Base-by-base conservation (phyloP, 2,888 invertebrate species). In the Augochlorella aurata region DNA sequence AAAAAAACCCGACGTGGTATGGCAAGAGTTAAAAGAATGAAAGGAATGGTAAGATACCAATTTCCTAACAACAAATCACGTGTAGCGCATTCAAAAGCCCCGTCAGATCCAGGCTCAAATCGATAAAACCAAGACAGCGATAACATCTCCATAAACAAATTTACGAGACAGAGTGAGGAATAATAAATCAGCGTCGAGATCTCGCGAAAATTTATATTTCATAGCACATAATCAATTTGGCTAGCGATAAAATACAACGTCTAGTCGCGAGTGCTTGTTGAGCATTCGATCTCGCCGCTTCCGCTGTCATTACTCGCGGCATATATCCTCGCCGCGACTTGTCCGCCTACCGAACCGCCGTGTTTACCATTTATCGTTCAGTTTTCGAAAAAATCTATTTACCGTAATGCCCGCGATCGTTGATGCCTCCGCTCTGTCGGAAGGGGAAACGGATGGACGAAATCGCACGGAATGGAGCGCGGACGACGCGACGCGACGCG, bases 381-480 rank as follows among this genome's bases (percentile, higher is more conserved):
- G n/a, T 65, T 79, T 52, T 47, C 14, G 65, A n/a, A 52, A 73
- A 61, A 77, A 65, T 44, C 82, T 88, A 81, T 87, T 87, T 88
- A 86, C 81, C 71, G 82, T 82, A 82, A 88, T 73, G 76, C 66
- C 65, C 50, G 84, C 77, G 82, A 84, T 88, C 81, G 86, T 73
- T 74, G 81, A 74, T 66, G 78, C 79, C 76, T 73, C 54, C 65
- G 81, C 79, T 3, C 38, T 84, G 83, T 83, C 83, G 77, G 85
- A 69, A 80, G 78, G 77, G 82, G 79, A 86, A 87, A 85, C 83
- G 85, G 85, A 83, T 87, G 81, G 86, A 73, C 85, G 81, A 77
- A 81, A 83, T 86, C 79, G 87, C 68, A 73, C 70, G 61, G 83
- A 81, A 86, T 81, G 77, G 74, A 65, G 61, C 54, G 72, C 14